Evolutionary conservation across 2,113 vertebrate species (phyloP).

Genomic region (Thomomys bottae): DNA sequence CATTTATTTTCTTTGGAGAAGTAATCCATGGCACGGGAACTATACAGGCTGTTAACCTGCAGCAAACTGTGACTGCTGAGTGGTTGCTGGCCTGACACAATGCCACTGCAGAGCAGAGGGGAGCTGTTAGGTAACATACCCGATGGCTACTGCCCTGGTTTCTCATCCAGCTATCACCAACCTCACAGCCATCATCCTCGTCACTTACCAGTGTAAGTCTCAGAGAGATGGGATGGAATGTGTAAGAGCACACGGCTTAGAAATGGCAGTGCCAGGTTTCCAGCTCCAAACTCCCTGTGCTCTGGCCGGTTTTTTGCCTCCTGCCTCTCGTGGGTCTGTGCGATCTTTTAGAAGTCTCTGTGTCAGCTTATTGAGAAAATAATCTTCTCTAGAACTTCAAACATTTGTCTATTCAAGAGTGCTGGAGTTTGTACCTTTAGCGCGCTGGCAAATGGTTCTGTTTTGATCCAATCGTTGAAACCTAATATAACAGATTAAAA

Average conservation of each 20-base stretch:
- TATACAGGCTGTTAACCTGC: accelerated
- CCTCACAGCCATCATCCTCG: accelerated
- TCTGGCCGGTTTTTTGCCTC: accelerated
- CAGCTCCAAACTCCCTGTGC: accelerated
- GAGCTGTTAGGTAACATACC: accelerated
- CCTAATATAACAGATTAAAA: not conserved
- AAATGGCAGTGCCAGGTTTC: accelerated
- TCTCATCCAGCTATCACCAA: not conserved
- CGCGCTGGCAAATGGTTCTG: no score
- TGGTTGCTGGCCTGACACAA: accelerated
- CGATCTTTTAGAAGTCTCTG: not conserved
- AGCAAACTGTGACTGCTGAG: no score
- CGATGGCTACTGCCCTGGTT: accelerated
- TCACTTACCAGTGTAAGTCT: accelerated
- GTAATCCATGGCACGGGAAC: not conserved
- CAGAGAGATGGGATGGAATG: no score
- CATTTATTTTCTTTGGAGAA: not conserved
- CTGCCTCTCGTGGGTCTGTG: not conserved
- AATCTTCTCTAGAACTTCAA: not conserved
- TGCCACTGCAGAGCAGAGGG: no score
- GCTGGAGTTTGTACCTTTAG: not conserved
- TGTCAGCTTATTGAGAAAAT: not conserved
- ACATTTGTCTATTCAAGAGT: not conserved
- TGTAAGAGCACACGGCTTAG: not conserved
- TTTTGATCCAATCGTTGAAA: not conserved